These are phyloP conservation scores for Hyppa rectilinea DNA, from an alignment of 2,888 invertebrate species.

Conservation along the genomic window DNA sequence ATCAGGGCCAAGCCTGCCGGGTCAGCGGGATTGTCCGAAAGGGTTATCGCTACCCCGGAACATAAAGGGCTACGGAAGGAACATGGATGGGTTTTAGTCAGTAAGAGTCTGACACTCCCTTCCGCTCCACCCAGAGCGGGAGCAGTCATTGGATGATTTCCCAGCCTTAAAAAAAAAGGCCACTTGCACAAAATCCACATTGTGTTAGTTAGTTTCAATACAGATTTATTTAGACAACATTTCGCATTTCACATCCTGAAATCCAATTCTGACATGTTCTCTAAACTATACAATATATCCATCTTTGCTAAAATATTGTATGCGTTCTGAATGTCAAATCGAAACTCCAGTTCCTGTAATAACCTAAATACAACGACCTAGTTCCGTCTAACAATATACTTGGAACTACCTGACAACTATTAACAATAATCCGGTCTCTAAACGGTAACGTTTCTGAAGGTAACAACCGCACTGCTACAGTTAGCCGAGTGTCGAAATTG, in stretches of 20 bases:
- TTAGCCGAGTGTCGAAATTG: constrained; percentile 41
- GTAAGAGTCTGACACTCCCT: too few relatives aligned
- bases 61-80: too few relatives aligned
- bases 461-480: constrained; percentile 42
- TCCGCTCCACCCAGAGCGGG: too few relatives aligned
- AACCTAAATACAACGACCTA: constrained; percentile 38
- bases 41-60: too few relatives aligned
- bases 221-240: background rate
- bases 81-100: too few relatives aligned
- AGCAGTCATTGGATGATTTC: too few relatives aligned
- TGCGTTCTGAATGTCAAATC: constrained; percentile 20
- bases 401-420: constrained; percentile 54
- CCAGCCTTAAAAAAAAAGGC: too few relatives aligned
- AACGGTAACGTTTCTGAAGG: constrained; percentile 56
- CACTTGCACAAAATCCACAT: background rate
- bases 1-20: too few relatives aligned
- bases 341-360: constrained; percentile 23
- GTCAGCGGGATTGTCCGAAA: too few relatives aligned
- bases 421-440: constrained; percentile 64
- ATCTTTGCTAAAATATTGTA: background rate
- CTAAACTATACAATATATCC: constrained; percentile 6
- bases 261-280: constrained; percentile 7
- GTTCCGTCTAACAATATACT: constrained; percentile 52
- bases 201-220: background rate
- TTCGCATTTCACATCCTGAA: background rate